Conservation (phyloP, 2,797 vertebrate species). For the Pagetopsis macropterus region DNA sequence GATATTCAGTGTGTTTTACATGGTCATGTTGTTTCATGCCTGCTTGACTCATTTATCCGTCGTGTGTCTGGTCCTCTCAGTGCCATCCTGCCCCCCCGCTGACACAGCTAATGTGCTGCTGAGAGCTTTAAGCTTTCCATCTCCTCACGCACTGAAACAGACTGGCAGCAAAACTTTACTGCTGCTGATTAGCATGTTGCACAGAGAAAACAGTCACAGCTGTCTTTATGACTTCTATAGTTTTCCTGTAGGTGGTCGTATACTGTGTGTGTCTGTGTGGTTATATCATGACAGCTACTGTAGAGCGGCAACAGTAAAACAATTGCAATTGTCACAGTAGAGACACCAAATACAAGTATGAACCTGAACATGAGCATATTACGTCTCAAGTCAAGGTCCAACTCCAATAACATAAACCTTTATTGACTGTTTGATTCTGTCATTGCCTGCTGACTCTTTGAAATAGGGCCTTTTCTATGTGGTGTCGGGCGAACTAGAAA, state of each 20-base stretch:
- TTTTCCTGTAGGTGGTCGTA: constrained; percentile 25
- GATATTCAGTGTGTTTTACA: constrained; percentile 51
- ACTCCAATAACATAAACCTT: too few species aligned
- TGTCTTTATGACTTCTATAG: constrained; percentile 17
- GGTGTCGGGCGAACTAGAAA: background rate
- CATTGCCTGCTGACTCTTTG: too few species aligned
- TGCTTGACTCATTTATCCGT: constrained; percentile 64
- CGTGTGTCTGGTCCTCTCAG: constrained; percentile 58
- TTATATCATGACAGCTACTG: constrained; percentile 9
- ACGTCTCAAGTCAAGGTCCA: too few species aligned
- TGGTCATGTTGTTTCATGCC: constrained; percentile 71
- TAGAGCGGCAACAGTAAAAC: constrained; percentile 17
- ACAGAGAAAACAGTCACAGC: constrained; percentile 12
- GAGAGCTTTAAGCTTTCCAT: constrained; percentile 66
- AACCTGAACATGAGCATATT: too few species aligned
- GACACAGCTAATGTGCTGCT: constrained; percentile 73
- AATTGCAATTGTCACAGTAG: background rate
- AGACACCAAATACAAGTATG: too few species aligned
- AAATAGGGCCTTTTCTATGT: too few species aligned
- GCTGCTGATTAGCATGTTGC: constrained; percentile 41
- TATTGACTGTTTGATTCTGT: too few species aligned
- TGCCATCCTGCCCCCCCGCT: constrained; percentile 64
- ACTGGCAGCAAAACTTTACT: constrained; percentile 54
- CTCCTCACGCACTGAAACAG: constrained; percentile 49
- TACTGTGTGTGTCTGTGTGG: background rate